These are phyloP conservation scores for Aegypius monachus DNA, from an alignment of 2,113 vertebrate species.

Conservation along the genomic window DNA sequence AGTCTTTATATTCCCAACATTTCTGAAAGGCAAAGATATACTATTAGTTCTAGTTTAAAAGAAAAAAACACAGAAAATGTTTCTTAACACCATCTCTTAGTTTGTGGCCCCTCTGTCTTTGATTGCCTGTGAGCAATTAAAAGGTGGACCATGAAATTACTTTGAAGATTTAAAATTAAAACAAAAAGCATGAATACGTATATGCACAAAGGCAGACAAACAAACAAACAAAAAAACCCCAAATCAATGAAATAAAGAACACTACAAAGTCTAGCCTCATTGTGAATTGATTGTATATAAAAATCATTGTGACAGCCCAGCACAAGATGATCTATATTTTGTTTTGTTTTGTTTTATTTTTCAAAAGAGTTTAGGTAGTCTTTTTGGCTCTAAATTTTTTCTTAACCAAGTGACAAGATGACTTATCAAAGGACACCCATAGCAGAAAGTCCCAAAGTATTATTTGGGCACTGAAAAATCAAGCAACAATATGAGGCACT, in stretches of 20 bases:
- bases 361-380: neutral
- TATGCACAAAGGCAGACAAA: neutral
- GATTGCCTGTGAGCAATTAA: neutral
- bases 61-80: neutral
- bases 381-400: neutral
- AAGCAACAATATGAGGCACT: neutral
- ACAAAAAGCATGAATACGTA: neutral
- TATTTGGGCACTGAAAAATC: neutral
- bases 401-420: neutral
- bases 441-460: neutral
- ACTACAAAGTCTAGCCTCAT: neutral
- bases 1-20: neutral
- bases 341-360: neutral
- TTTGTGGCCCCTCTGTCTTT: neutral
- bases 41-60: neutral
- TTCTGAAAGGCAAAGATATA: neutral
- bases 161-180: neutral
- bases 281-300: neutral
- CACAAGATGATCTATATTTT: neutral
- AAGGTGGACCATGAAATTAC: neutral
- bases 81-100: neutral
- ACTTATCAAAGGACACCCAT: neutral
- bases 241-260: neutral
- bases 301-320: neutral
- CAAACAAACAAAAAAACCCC: neutral